Evolutionary conservation across 2,113 vertebrate species (phyloP), one percentile per base, ranked within the genome.

Genomic region (Pelodiscus sinensis): DNA sequence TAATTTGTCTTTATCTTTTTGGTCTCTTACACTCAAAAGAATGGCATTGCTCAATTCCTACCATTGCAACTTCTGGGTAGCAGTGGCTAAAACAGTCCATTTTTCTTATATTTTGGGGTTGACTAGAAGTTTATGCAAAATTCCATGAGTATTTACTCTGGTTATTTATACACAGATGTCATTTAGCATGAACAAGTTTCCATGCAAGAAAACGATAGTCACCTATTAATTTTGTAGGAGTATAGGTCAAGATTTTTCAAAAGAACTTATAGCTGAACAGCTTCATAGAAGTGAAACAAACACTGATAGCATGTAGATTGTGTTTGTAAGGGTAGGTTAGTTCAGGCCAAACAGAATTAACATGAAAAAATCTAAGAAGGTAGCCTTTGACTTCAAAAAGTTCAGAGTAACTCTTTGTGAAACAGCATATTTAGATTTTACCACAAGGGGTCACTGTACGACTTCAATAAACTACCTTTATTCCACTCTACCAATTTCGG

Each of bases 381-480:
- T 83, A 85, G 86, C 84, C 58, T 93, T 89, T 60, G 62, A 50
- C 51, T 77, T 31, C 8, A 15, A 31, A 6, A 21, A 3, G 27
- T 84, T 93, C 56, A 27, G 52, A 65, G 56, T 58, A 90, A 68
- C 35, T 35, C 27, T 85, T 54, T 38, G 56, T 60, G 54, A 77
- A 71, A 80, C 22, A 51, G 85, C 87, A 51, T 55, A 9, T 3
- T 2, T 85, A 1, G 85, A 38, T 85, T 87, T 90, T 90, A 91
- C 97, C 97, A 97, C 97, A 93, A 97, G 97, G 90, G 96, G 97
- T 96, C 97, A 86, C 81, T 9, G 10, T 80, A 96, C 19, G 87
- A 95, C 95, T 81, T 9, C 18, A 44, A 12, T 62, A 90, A 95
- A 31, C 9, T 2, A 1, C 19, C 1, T 81, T 27, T 52, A 2